Evolutionary conservation across 2,113 vertebrate species (phyloP).

Genomic region (Platysternon megacephalum): DNA sequence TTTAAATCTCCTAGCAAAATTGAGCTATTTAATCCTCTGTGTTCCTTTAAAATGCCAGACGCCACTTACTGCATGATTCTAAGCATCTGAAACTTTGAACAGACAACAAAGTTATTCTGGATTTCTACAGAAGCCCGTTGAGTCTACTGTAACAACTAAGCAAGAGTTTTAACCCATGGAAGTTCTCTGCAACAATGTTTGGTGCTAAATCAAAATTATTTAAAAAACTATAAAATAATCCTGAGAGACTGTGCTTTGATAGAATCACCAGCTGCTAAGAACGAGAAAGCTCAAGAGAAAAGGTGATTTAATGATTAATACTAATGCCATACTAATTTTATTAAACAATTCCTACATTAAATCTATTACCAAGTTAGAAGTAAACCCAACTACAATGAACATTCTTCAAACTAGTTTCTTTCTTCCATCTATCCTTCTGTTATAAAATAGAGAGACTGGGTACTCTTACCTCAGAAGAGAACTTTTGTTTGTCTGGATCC

Average conservation of each 20-base stretch:
- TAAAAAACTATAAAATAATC: background rate
- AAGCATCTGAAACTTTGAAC: background rate
- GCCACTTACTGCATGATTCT: background rate
- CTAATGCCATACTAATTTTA: too few relatives aligned
- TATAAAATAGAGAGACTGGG: too few relatives aligned
- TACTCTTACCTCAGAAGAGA: too few relatives aligned
- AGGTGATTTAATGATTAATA: background rate
- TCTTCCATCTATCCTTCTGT: too few relatives aligned
- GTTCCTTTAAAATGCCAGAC: background rate
- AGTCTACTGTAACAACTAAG: background rate
- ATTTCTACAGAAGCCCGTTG: background rate
- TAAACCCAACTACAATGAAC: too few relatives aligned
- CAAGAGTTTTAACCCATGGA: background rate
- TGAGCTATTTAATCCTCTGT: background rate
- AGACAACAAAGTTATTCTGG: background rate
- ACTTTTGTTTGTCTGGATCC: background rate
- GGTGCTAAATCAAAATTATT: background rate
- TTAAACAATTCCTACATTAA: too few relatives aligned
- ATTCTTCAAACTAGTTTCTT: too few relatives aligned
- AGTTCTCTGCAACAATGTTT: background rate
- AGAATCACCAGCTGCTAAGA: background rate
- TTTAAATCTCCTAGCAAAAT: background rate
- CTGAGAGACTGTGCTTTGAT: background rate
- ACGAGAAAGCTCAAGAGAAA: background rate
- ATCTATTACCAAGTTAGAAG: too few relatives aligned